Evolutionary conservation across 2,113 vertebrate genomes (phyloP).

Genomic region (Benitochromis conjunctus): DNA sequence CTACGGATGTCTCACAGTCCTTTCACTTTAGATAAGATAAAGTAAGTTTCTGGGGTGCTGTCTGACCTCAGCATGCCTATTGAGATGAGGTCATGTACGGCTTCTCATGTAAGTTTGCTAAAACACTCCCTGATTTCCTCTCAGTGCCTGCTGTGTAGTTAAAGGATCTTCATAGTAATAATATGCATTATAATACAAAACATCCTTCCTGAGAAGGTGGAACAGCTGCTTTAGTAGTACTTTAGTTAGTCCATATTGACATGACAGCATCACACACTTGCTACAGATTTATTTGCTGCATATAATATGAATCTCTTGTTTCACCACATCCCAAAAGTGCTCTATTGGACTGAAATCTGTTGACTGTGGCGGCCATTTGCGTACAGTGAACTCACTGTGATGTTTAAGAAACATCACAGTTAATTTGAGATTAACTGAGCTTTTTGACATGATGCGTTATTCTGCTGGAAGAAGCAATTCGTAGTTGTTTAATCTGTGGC

Average conservation of each 20-base stretch:
- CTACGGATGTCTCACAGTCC: neutral
- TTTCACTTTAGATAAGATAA: neutral
- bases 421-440: neutral
- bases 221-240: neutral
- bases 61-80: neutral
- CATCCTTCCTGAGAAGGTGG: accelerated
- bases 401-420: too few species aligned
- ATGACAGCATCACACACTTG: too few species aligned
- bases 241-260: neutral
- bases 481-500: neutral
- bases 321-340: neutral
- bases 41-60: neutral
- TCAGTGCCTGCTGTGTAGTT: accelerated
- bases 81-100: neutral
- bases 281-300: neutral
- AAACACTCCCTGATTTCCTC: neutral
- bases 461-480: neutral
- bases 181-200: neutral
- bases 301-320: neutral
- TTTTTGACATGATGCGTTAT: neutral
- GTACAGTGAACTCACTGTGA: neutral
- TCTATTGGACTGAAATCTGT: neutral
- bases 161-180: neutral
- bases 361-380: neutral
- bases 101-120: neutral